Base-by-base conservation (phyloP, 2,113 vertebrate species). In the Nesogale talazaci region DNA sequence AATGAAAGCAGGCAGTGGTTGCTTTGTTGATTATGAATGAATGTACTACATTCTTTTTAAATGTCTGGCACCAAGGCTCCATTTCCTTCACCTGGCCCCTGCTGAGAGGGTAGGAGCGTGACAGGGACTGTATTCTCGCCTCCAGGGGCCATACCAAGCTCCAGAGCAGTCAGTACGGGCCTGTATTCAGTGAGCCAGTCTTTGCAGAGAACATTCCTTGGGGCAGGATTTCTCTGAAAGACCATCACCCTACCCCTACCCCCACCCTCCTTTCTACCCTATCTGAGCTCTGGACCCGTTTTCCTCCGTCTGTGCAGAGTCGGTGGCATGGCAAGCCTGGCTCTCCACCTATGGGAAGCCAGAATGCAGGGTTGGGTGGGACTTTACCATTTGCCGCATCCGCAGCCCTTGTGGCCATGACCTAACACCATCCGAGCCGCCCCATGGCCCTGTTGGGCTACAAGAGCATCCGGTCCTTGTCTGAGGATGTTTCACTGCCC, bases 401-500 rank as follows among this genome's bases (percentile, higher is more conserved):
- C 38, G 69, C 74, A 65, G 57, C 42, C 42, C 70, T 91, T 75
- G 89, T 63, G 94, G 94, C 94, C 1, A 0, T 84, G 91, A 84
- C 67, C 81, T 81, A 81, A 86, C 88, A 94, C 87, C 79, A 0
- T 63, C 6, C 6, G 83, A 56, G 67, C 70, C 80, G 70, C 74
- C 40, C 80, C 59, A 6, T 80, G 19, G 79, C 83, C 86, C 82
- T 65, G 0, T 76, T 70, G 65, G 83, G 79, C 86, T 94, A 88
- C 77, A 40, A 42, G 92, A 84, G 85, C 67, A 88, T 89, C 89
- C 79, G 88, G 0, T 46, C 42, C 91, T 92, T 86, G 63, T 95
- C 90, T 81, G 88, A 90, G 96, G 91, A 96, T 92, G 93, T 96
- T 97, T 91, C 96, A 96, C 93, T 92, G 80, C 91, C 96, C 97